Evolutionary conservation across 2,888 invertebrate species (phyloP).

Genomic region (Leucophora obtusa): DNA sequence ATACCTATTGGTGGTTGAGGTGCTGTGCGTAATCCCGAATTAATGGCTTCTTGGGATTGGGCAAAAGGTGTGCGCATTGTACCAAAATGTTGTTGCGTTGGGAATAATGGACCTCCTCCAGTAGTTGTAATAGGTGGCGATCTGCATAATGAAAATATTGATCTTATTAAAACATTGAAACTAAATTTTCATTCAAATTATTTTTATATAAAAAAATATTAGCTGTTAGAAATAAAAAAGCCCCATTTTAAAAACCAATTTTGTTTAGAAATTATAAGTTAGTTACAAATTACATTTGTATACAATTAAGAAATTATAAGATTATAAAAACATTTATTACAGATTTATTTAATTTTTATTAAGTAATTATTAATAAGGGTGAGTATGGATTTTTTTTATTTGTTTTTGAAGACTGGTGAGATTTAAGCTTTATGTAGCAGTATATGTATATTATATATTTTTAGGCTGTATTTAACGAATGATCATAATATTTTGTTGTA

Average conservation of each 20-base stretch:
- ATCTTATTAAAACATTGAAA: too few species aligned
- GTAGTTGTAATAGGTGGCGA: slow-evolving; percentile 77
- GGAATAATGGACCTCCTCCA: slow-evolving; percentile 72
- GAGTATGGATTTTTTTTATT: slow-evolving; percentile 15
- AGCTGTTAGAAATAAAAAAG: slow-evolving; percentile 23
- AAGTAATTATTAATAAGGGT: not conserved
- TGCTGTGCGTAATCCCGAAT: slow-evolving; percentile 72
- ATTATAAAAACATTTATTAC: not conserved
- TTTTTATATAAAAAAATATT: not conserved
- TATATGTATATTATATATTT: not conserved
- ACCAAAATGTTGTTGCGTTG: slow-evolving; percentile 77
- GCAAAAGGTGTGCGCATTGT: slow-evolving; percentile 76
- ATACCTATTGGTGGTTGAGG: slow-evolving; percentile 77
- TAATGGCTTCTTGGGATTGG: slow-evolving; percentile 76
- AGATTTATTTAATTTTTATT: not conserved
- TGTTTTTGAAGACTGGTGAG: slow-evolving; percentile 29
- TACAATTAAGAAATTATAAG: not conserved
- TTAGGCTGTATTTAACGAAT: slow-evolving; percentile 4
- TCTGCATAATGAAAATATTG: slow-evolving; percentile 66
- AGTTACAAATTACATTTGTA: not conserved
- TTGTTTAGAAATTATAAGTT: not conserved
- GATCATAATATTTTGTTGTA: slow-evolving; percentile 51
- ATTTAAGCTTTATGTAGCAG: slow-evolving; percentile 41
- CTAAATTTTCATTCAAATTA: too few species aligned
- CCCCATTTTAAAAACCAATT: slow-evolving; percentile 32